Percentiles rank a stretch among this genome's conserved stretches.
These are phyloP conservation scores for Pangasius macronema DNA, from an alignment of 2,797 vertebrate species.

Conservation along the genomic window DNA sequence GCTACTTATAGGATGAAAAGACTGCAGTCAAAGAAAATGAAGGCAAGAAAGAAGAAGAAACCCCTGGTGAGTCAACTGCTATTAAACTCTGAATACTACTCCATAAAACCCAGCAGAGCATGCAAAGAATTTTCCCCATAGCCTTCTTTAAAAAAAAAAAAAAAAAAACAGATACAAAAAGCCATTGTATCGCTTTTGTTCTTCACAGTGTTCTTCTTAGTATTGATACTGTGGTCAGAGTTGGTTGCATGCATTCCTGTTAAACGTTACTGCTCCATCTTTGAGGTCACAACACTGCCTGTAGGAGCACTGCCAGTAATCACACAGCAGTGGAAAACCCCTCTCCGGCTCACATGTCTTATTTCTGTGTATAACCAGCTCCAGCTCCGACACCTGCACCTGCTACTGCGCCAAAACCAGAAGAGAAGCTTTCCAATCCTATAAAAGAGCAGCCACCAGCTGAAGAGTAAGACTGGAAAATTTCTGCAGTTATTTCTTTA, in stretches of 20 bases:
- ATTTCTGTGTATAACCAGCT: conserved; percentile 19
- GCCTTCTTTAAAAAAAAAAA: background rate
- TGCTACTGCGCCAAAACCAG: conserved; percentile 27
- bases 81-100: conserved; percentile 19
- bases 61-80: conserved; percentile 61
- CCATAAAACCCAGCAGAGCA: background rate
- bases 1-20: conserved; percentile 56
- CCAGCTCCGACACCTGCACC: conserved; percentile 40
- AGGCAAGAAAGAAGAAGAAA: conserved; percentile 62
- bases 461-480: conserved; percentile 65
- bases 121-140: background rate
- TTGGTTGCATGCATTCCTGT: background rate
- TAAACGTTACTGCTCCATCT: conserved; percentile 2
- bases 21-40: conserved; percentile 63
- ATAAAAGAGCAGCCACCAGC: conserved; percentile 53
- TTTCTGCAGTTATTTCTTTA: background rate
- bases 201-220: background rate
- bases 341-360: background rate
- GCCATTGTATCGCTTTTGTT: background rate
- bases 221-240: background rate
- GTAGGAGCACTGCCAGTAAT: background rate
- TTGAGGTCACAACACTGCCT: background rate
- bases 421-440: conserved; percentile 42
- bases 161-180: too few species aligned
- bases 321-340: background rate